Evolutionary conservation across 2,888 invertebrate species (phyloP), one percentile per base, ranked within the genome.

Genomic region (Steromphala cineraria): DNA sequence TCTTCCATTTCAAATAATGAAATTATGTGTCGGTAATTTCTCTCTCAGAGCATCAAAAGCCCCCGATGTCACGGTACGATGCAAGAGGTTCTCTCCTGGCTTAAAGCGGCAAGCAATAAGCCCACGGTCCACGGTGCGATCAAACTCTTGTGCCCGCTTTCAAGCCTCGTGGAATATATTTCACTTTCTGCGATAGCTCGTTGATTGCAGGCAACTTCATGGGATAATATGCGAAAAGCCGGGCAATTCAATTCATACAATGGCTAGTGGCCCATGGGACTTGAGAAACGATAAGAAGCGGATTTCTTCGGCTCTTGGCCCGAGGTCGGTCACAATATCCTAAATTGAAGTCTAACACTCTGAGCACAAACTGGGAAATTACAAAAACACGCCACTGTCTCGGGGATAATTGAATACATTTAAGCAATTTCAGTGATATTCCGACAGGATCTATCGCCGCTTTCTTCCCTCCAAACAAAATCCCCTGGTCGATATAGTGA

Each of bases 1-100:
- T 67, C 75, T 76, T 81, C 78, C 81, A 81, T 81, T 81, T 78
- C 81, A 81, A 81, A 78, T 81, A 81, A 81, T 81, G 81, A 81
- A 81, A 81, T 81, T 81, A 81, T 81, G 78, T 81, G 78, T 75
- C 55, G 52, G 75, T 81, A 81, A 81, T 81, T 81, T 74, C 81
- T 53, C 53, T 55, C 28, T 40, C 75, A 36, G 53, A 80, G 53
- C 67, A 62, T 62, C 56, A 55, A 71, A 79, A 80, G 56, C 75
- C 62, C 36, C 62, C 36, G 40, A 79, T 78, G 78, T 78, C 78
- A 78, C 78, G 67, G 40, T 55, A 55, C 76, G 76, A 76, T 31
- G 31, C 56, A 53, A 76, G 19, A 55, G 52, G 56, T 36, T 76
- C 76, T 52, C 40, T 40, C 24, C 24, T 31, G 53, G 78, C 71